Evolutionary conservation across 2,113 vertebrate genomes (phyloP).

Genomic region (Neomonachus schauinslandi): DNA sequence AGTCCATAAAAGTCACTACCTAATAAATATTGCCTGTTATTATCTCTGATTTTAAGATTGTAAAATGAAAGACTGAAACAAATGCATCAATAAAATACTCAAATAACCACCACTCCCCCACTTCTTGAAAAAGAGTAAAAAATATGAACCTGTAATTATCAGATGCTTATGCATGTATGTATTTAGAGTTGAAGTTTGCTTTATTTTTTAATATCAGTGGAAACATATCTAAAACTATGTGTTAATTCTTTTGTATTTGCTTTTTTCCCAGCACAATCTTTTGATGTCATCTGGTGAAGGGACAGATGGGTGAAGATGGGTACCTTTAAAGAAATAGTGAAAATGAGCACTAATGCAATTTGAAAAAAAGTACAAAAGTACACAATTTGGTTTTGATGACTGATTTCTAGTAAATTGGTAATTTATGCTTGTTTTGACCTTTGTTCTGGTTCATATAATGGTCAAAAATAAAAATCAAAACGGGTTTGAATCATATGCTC

Average conservation of each 20-base stretch:
- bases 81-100: neutral
- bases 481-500: neutral
- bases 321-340: neutral
- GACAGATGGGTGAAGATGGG: neutral
- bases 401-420: neutral
- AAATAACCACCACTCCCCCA: neutral
- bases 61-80: neutral
- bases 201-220: neutral
- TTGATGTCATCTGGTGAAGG: constrained; percentile 40
- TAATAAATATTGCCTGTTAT: neutral
- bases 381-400: neutral
- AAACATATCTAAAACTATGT: neutral
- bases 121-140: neutral
- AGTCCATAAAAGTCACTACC: neutral
- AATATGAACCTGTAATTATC: neutral
- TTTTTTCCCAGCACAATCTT: constrained; percentile 16
- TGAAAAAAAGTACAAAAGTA: constrained; percentile 22
- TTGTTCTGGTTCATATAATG: neutral
- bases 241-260: neutral
- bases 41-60: neutral
- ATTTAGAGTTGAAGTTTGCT: neutral
- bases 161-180: neutral
- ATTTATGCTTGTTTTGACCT: neutral
- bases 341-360: neutral
- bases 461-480: neutral